Conservation (phyloP, 2,797 vertebrate genomes). For the Clarias pachynema region DNA sequence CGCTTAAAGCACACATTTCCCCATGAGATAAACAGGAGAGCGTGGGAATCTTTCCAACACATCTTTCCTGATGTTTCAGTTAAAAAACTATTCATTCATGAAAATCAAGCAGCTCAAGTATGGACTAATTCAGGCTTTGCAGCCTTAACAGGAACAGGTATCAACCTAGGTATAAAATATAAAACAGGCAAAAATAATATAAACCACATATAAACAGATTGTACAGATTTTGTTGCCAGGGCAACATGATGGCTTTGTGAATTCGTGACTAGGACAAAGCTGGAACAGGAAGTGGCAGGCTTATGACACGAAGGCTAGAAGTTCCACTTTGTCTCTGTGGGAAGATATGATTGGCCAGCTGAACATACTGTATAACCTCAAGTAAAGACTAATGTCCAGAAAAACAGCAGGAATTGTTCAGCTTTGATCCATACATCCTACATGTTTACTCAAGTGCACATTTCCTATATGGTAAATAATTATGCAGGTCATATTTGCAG, state of each 20-base stretch:
- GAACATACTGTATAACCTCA: constrained; percentile 42
- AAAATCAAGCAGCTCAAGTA: constrained; percentile 33
- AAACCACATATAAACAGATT: constrained; percentile 18
- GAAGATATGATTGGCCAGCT: constrained; percentile 70
- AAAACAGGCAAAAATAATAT: neutral
- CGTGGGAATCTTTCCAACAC: constrained; percentile 42
- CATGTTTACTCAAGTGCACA: neutral
- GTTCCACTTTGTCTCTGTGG: constrained; percentile 58
- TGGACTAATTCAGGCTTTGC: neutral
- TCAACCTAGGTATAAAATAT: neutral
- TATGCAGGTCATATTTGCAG: neutral
- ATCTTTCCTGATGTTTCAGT: constrained; percentile 39
- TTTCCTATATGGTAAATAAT: neutral
- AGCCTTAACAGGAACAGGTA: neutral
- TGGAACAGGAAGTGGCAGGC: constrained; percentile 71
- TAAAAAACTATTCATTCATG: constrained; percentile 30
- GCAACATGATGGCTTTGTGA: constrained; percentile 49
- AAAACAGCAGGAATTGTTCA: constrained; percentile 22
- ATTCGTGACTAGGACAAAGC: constrained; percentile 61
- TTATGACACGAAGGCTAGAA: constrained; percentile 51
- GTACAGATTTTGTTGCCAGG: constrained; percentile 43
- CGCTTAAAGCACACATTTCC: constrained; percentile 27
- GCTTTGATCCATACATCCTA: neutral
- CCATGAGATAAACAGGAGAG: constrained; percentile 34
- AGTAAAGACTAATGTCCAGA: constrained; percentile 24